These are phyloP conservation scores for Nicator chloris DNA, from an alignment of 2,113 vertebrate species.

Conservation along the genomic window DNA sequence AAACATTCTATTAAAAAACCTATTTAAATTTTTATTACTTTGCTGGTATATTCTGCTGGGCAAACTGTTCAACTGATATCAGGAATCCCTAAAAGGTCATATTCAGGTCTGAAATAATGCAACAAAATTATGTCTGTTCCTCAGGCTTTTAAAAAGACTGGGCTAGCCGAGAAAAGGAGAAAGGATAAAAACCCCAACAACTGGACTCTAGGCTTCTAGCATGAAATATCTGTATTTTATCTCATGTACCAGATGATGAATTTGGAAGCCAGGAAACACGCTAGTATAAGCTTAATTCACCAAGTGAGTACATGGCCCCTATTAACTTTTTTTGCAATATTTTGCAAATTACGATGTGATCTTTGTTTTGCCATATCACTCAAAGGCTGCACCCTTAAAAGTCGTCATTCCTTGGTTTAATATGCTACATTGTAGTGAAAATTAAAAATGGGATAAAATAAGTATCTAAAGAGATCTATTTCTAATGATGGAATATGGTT, in stretches of 20 bases:
- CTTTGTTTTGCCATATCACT: background rate
- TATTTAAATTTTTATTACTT: background rate
- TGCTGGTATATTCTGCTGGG: background rate
- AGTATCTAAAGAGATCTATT: background rate
- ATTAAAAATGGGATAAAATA: background rate
- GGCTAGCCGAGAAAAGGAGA: background rate
- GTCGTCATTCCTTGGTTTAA: background rate
- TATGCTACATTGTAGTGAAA: background rate
- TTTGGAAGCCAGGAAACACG: slow-evolving; percentile 55
- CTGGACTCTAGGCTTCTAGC: slow-evolving; percentile 24
- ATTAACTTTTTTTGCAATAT: slow-evolving; percentile 32
- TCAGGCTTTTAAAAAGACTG: slow-evolving; percentile 30
- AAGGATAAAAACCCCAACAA: background rate
- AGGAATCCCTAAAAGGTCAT: slow-evolving; percentile 16
- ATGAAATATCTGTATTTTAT: slow-evolving; percentile 72
- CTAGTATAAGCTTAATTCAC: slow-evolving; percentile 31
- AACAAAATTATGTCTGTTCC: slow-evolving; percentile 27
- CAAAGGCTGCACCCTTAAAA: background rate
- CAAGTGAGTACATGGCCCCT: background rate
- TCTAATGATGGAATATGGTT: background rate
- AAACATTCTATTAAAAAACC: background rate
- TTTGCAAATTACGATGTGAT: background rate
- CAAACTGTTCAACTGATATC: background rate
- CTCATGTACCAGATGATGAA: slow-evolving; percentile 58
- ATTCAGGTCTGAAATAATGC: slow-evolving; percentile 20